phyloP scores from a whole-genome alignment of 2,888 invertebrate genomes.

The Marasmarcha lunaedactyla region DNA sequence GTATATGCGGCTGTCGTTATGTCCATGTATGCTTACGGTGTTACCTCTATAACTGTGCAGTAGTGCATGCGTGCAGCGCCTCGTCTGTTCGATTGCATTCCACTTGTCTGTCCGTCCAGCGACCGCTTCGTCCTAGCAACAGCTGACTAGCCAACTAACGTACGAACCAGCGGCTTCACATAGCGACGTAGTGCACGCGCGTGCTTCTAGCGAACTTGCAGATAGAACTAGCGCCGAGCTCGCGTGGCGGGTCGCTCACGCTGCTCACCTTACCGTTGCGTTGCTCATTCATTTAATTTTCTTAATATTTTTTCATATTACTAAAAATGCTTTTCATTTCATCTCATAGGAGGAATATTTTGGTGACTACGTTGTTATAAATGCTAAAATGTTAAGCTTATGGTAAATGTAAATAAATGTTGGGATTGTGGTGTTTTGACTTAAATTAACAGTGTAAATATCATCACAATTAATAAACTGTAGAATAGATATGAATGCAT shows the following conservation, averaged over 20 bases:
- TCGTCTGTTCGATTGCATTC: conserved; percentile 25
- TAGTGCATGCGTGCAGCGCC: conserved; percentile 51
- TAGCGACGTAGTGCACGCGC: conserved; percentile 11
- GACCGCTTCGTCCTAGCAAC: conserved; percentile 25
- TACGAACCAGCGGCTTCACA: conserved; percentile 17
- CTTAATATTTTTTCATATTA: too few species aligned
- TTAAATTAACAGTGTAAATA: too few species aligned
- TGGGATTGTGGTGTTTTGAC: too few species aligned
- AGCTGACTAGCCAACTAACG: conserved; percentile 4
- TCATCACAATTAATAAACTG: too few species aligned
- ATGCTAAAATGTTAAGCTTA: too few species aligned
- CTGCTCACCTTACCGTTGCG: too few species aligned
- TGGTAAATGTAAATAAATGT: too few species aligned
- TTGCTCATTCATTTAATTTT: not conserved
- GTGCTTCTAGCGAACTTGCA: not conserved
- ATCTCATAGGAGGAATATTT: too few species aligned
- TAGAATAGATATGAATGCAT: too few species aligned
- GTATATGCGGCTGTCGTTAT: conserved; percentile 66
- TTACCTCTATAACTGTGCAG: conserved; percentile 41
- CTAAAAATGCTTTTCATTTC: too few species aligned
- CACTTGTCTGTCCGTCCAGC: conserved; percentile 47
- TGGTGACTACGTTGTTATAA: too few species aligned
- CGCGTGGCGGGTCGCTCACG: too few species aligned
- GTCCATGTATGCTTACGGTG: conserved; percentile 68
- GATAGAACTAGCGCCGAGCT: not conserved